Conservation (phyloP, 2,113 vertebrate species). For the Coracopsis vasa region DNA sequence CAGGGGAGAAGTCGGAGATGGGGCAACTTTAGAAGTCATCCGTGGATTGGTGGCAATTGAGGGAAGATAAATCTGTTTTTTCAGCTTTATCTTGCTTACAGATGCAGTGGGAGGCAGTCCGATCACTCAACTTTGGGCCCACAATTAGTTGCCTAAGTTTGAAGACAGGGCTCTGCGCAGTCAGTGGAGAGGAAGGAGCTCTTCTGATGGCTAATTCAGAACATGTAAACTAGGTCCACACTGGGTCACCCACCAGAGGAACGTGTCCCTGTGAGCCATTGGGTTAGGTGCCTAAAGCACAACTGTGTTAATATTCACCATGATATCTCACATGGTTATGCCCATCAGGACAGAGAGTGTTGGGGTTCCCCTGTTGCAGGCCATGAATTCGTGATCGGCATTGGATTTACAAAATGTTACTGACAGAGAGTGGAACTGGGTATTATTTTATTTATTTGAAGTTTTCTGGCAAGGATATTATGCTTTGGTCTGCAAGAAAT, state of each 20-base stretch:
- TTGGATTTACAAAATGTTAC: neutral
- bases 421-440: neutral
- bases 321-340: neutral
- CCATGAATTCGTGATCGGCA: neutral
- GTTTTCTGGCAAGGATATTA: neutral
- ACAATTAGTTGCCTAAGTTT: neutral
- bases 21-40: neutral
- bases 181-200: neutral
- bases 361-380: neutral
- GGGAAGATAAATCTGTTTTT: neutral
- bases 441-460: neutral
- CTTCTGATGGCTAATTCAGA: neutral
- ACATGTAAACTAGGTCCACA: neutral
- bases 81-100: neutral
- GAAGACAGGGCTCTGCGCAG: neutral
- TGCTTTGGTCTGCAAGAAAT: neutral
- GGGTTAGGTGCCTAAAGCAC: neutral
- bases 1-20: neutral
- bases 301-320: neutral
- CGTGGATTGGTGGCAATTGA: neutral
- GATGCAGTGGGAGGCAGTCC: fast-evolving
- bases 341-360: neutral
- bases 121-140: neutral
- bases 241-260: neutral
- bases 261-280: neutral